phyloP scores from a whole-genome alignment of 2,888 invertebrate species.

The Andrena haemorrhoa region DNA sequence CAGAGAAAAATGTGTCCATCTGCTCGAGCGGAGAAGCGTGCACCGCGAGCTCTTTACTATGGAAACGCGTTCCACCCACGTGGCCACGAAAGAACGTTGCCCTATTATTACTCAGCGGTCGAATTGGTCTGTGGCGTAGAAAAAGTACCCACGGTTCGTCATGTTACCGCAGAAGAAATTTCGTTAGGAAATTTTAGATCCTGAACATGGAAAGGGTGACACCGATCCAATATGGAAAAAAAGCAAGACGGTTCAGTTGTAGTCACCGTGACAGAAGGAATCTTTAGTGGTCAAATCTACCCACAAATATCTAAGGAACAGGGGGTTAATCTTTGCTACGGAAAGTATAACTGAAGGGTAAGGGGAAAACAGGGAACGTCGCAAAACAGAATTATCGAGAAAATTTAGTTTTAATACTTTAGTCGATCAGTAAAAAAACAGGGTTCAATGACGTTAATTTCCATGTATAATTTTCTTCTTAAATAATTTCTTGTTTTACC shows the following conservation, averaged over 20 bases:
- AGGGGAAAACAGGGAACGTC: too few species aligned
- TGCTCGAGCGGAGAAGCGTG: slow-evolving; percentile 36
- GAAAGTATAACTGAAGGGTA: too few species aligned
- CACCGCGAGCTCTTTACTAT: slow-evolving; percentile 10
- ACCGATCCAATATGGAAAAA: background rate
- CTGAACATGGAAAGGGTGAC: background rate
- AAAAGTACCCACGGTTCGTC: slow-evolving; percentile 14
- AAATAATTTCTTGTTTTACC: too few species aligned
- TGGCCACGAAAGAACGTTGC: background rate
- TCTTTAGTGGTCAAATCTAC: too few species aligned
- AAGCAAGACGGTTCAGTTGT: background rate
- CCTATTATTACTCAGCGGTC: slow-evolving; percentile 34
- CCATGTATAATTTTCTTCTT: too few species aligned
- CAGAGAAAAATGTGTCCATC: slow-evolving; percentile 67
- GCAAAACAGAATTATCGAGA: too few species aligned
- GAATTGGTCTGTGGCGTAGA: slow-evolving; percentile 41
- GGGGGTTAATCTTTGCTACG: too few species aligned
- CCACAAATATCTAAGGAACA: too few species aligned
- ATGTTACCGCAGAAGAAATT: background rate
- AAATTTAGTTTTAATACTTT: too few species aligned
- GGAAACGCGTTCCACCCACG: slow-evolving; percentile 27
- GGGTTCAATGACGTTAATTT: too few species aligned
- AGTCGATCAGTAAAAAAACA: too few species aligned
- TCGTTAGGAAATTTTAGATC: background rate
- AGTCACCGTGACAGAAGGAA: too few species aligned